Percentiles rank a stretch among this genome's conserved stretches.
phyloP scores from a whole-genome alignment of 2,888 invertebrate species.

The Drosophila ustulata region DNA sequence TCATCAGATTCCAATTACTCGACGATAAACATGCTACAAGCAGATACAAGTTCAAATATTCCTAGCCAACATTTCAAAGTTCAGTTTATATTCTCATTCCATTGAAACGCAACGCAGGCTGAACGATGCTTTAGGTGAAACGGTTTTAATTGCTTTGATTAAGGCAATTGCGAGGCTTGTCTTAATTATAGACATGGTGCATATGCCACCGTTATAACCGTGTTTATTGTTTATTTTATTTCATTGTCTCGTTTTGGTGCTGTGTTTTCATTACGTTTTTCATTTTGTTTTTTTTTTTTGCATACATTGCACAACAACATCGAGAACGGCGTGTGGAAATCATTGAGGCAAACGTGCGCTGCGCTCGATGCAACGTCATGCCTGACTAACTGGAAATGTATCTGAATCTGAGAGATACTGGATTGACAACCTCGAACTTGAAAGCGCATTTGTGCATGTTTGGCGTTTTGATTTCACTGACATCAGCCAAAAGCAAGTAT shows the following conservation, averaged over 20 bases:
- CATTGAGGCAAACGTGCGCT: conserved; percentile 38
- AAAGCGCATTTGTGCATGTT: conserved; percentile 35
- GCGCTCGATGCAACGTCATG: conserved; percentile 30
- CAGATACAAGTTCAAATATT: neutral
- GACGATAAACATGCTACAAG: neutral
- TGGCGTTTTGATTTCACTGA: conserved; percentile 22
- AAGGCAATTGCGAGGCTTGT: conserved; percentile 38
- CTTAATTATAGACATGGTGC: conserved; percentile 44
- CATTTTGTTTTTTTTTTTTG: conserved; percentile 22
- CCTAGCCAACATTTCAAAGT: conserved; percentile 3
- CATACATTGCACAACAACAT: conserved; percentile 37
- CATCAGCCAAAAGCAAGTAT: conserved; percentile 21
- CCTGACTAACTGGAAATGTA: conserved; percentile 46
- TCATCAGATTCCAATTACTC: neutral
- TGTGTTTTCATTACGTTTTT: conserved; percentile 1
- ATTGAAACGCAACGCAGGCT: neutral
- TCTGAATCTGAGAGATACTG: conserved; percentile 14
- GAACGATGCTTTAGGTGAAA: conserved; percentile 33
- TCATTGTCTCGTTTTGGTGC: conserved; percentile 1
- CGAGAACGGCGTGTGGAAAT: conserved; percentile 30
- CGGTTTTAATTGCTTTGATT: conserved; percentile 53
- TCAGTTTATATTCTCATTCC: conserved; percentile 1
- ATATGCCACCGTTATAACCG: conserved; percentile 30
- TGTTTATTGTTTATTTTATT: conserved; percentile 31
- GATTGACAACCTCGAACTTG: conserved; percentile 42